A percentile compares a stretch with the other conserved stretches of the same genome.
These are phyloP conservation scores for Corythucha ciliata DNA, from an alignment of 2,888 invertebrate genomes.

Conservation along the genomic window DNA sequence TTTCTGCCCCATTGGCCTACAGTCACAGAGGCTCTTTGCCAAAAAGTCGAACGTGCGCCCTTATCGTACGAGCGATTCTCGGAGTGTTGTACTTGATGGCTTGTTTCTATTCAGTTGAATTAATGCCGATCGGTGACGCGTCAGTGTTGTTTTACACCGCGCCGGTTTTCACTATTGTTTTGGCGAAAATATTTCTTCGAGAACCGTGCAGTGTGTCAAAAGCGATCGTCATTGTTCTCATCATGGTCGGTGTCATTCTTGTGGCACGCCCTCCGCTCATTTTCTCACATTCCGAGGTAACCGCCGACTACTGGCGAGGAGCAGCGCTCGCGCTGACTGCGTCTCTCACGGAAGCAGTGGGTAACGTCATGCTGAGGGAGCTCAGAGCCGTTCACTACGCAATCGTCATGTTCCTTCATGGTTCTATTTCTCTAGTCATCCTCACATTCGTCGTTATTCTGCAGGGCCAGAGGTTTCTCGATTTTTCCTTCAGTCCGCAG, in stretches of 20 bases:
- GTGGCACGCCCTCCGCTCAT: constrained; percentile 24
- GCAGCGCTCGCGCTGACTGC: constrained; percentile 17
- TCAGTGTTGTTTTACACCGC: constrained; percentile 27
- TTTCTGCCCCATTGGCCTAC: constrained; percentile 10
- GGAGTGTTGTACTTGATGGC: constrained; percentile 18
- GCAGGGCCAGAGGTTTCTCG: background rate
- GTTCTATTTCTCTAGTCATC: constrained; percentile 8
- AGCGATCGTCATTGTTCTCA: background rate
- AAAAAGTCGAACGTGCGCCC: background rate
- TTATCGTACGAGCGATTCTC: constrained; percentile 13
- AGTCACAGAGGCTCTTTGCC: background rate
- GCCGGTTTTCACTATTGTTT: constrained; percentile 22
- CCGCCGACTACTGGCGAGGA: constrained; percentile 16
- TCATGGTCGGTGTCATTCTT: constrained; percentile 20
- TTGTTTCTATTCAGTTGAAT: constrained; percentile 23
- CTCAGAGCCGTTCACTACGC: constrained; percentile 22
- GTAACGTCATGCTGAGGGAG: constrained; percentile 22
- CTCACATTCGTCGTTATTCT: constrained; percentile 2
- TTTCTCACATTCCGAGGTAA: background rate
- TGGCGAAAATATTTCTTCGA: constrained; percentile 19
- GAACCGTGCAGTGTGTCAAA: constrained; percentile 17
- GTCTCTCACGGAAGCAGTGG: constrained; percentile 18
- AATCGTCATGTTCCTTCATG: constrained; percentile 20
- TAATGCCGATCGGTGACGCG: constrained; percentile 25
- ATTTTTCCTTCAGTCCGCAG: too few species aligned